Evolutionary conservation across 1,140 invertebrate genomes (phyloP).

Genomic region (Hylaeus volcanicus): DNA sequence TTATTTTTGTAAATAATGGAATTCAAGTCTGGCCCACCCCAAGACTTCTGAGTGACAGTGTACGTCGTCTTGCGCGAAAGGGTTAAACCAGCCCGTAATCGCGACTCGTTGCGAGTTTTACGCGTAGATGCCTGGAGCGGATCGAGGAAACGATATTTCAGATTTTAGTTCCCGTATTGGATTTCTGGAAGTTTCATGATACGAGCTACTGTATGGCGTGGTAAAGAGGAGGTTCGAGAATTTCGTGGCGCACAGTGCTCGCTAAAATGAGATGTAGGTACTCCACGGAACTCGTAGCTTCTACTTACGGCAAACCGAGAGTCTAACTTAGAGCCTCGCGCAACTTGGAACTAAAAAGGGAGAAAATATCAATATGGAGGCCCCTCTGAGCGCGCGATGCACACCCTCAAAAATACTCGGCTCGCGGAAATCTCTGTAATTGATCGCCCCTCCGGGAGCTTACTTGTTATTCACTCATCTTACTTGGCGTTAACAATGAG

Average conservation of each 20-base stretch:
- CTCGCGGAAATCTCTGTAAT: too few species aligned
- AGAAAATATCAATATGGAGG: too few species aligned
- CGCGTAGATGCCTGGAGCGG: neutral
- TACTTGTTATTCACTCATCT: too few species aligned
- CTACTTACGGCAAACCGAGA: conserved; percentile 5
- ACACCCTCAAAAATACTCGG: too few species aligned
- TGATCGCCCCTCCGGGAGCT: too few species aligned
- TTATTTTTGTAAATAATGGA: too few species aligned
- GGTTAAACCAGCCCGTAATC: neutral
- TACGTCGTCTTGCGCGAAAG: too few species aligned
- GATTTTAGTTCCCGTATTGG: neutral
- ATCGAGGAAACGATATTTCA: conserved; percentile 2
- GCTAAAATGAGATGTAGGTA: neutral
- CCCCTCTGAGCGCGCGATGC: too few species aligned
- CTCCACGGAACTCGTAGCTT: neutral
- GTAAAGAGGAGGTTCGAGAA: neutral
- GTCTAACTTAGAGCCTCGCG: neutral
- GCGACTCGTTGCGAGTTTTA: neutral
- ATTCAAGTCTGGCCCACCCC: too few species aligned
- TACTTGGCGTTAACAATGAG: too few species aligned
- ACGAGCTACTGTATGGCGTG: neutral
- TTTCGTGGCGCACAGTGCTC: neutral
- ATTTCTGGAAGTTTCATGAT: neutral
- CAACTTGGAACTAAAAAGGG: too few species aligned
- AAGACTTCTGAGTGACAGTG: too few species aligned